Evolutionary conservation across 2,888 invertebrate species (phyloP).

Genomic region (Tenthredo distinguenda): DNA sequence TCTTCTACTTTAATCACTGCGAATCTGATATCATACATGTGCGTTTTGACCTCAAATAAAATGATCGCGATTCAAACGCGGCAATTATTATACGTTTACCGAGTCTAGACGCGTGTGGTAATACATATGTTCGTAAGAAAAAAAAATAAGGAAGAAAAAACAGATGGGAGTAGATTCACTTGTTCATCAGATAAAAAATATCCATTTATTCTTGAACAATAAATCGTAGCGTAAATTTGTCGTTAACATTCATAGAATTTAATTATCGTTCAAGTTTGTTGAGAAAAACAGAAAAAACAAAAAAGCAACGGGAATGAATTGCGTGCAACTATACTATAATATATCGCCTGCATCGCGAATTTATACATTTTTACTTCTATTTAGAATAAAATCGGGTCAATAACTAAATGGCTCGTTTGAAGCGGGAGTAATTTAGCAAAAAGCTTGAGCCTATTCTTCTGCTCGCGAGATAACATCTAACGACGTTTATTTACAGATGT

Average conservation of each 20-base stretch:
- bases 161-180: background rate
- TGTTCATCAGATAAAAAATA: no score
- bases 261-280: background rate
- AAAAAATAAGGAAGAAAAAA: background rate
- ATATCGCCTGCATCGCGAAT: background rate
- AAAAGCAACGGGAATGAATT: no score
- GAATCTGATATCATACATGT: background rate
- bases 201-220: no score
- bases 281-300: background rate
- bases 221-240: no score
- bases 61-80: background rate
- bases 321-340: background rate
- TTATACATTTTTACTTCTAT: background rate
- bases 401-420: background rate
- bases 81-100: background rate
- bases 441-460: background rate
- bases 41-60: background rate
- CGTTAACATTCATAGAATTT: no score
- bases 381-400: background rate
- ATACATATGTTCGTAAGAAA: background rate
- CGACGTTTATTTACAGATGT: background rate
- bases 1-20: background rate
- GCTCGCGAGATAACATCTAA: background rate
- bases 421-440: background rate
- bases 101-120: background rate